Evolutionary conservation across 2,888 invertebrate species (phyloP), one percentile per base, ranked within the genome.

Genomic region (Ypsolopha scabrella): DNA sequence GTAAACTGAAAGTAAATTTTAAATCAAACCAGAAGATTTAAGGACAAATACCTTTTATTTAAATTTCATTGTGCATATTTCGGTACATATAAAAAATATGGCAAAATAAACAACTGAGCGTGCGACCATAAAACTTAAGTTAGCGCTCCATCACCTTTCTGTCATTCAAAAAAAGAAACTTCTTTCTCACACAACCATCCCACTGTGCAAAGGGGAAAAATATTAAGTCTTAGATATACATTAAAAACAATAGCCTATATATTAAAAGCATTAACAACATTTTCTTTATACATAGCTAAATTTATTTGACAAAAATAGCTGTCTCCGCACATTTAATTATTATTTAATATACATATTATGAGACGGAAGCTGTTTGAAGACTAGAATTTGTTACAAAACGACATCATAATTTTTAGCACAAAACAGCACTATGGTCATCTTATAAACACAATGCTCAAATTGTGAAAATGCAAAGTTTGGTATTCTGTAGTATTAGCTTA

Each of bases 31-130:
- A 24, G 2, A 24, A 24, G 24, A 24, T 24, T 11, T 58, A 81
- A 82, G 81, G 82, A 77, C 72, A 75, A 80, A 72, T 75, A 80
- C 77, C 79, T 81, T 83, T 82, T 81, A 82, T 81, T 81, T 73
- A 75, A 72, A 69, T 72, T 76, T 78, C 74, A 81, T 85, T 85
- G 85, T 85, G 85, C 85, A 85, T 82, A 75, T 75, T 75, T 76
- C 71, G 68, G 77, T 80, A 78, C 70, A 75, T 80, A 80, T 75
- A 80, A 77, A 80, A 80, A 77, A 75, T 73, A 78, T 76, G 72
- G 78, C 78, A 72, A 78, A 78, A 69, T 68, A 74, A 76, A 75
- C 60, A 69, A 74, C 60, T 60, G 73, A 75, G 78, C 79, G 80
- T 77, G 78, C 71, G 64, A 62, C 55, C 59, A 59, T 62, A 61